Evolutionary conservation across 2,888 invertebrate species (phyloP).

Genomic region (Chloromyia formosa): DNA sequence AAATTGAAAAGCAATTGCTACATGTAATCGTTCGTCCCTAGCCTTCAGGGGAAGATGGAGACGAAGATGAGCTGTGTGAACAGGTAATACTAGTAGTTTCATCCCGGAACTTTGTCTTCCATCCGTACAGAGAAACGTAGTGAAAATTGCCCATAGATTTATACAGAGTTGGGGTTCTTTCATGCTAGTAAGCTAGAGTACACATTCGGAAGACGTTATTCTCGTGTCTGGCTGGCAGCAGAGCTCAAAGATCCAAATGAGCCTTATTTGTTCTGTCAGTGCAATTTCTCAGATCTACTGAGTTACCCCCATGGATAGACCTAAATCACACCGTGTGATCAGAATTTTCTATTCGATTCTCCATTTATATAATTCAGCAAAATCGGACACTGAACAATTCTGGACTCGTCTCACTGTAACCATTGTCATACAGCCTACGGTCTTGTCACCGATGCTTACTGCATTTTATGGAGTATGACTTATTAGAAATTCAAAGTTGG

Average conservation of each 20-base stretch:
- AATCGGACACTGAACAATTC: background rate
- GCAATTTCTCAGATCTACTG: too few species aligned
- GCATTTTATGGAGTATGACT: conserved; percentile 22
- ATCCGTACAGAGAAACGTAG: background rate
- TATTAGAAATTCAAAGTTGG: conserved; percentile 23
- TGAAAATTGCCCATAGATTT: background rate
- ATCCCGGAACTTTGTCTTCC: background rate
- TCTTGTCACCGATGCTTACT: background rate
- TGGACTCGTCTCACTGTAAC: background rate
- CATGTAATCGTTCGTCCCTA: conserved; percentile 5
- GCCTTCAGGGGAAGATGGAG: background rate
- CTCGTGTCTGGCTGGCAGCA: too few species aligned
- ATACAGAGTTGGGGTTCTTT: too few species aligned
- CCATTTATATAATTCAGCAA: background rate
- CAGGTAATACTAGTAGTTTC: background rate
- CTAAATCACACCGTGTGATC: too few species aligned
- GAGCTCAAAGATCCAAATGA: too few species aligned
- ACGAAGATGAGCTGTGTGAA: background rate
- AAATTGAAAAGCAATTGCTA: conserved; percentile 34
- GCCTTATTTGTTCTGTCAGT: too few species aligned
- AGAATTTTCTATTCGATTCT: background rate
- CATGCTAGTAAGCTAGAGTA: too few species aligned
- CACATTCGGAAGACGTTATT: too few species aligned
- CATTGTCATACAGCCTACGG: background rate
- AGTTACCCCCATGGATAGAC: too few species aligned